Conservation (phyloP, 2,888 invertebrate genomes). For the Acleris cristana region DNA sequence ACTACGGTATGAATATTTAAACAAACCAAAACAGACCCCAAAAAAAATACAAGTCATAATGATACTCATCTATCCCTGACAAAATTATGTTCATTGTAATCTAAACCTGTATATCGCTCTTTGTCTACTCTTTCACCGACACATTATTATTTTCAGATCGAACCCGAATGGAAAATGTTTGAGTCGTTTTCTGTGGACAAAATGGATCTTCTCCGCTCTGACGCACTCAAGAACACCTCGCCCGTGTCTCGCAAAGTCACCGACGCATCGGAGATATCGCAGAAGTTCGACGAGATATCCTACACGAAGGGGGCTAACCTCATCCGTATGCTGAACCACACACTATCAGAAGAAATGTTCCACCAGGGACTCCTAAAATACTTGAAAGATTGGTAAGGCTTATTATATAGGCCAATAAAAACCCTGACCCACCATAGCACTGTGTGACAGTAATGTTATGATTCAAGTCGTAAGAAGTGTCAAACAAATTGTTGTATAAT, state of each 20-base stretch:
- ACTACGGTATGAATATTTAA: too few relatives aligned
- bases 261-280: slow-evolving; percentile 83
- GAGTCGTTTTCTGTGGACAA: slow-evolving; percentile 81
- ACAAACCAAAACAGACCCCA: too few relatives aligned
- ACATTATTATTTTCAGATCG: slow-evolving; percentile 65
- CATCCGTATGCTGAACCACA: slow-evolving; percentile 84
- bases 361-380: slow-evolving; percentile 79
- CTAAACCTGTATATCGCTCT: not conserved
- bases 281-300: slow-evolving; percentile 84
- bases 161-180: slow-evolving; percentile 82
- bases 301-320: slow-evolving; percentile 84
- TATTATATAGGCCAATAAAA: not conserved
- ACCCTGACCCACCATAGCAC: too few relatives aligned
- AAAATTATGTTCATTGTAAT: too few relatives aligned
- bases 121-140: not conserved
- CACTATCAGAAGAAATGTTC: slow-evolving; percentile 79
- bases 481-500: too few relatives aligned
- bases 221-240: slow-evolving; percentile 81
- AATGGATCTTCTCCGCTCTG: slow-evolving; percentile 80
- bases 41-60: too few relatives aligned
- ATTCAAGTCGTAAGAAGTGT: too few relatives aligned
- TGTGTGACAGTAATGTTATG: too few relatives aligned
- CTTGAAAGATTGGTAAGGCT: slow-evolving; percentile 81
- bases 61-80: too few relatives aligned
- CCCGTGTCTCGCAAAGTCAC: slow-evolving; percentile 79